Conservation (phyloP, 2,113 vertebrate species). For the Sisor rabdophorus region DNA sequence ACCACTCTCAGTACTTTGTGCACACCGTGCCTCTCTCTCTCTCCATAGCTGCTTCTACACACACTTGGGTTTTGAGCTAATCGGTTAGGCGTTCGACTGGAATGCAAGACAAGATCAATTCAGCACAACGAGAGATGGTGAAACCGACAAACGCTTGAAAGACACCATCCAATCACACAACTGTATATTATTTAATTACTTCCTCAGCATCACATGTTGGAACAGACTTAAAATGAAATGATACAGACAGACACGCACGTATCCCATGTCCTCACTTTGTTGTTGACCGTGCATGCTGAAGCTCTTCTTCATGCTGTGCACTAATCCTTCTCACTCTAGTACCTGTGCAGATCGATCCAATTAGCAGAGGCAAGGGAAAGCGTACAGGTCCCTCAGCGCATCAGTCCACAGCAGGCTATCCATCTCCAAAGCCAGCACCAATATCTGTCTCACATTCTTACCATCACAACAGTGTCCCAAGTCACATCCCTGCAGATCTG, state of each 20-base stretch:
- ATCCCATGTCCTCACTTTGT: slow-evolving; percentile 13
- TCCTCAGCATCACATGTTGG: no score
- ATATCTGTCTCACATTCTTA: not conserved
- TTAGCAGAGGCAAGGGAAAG: slow-evolving; percentile 22
- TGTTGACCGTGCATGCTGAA: slow-evolving; percentile 22
- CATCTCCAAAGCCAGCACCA: slow-evolving; percentile 19
- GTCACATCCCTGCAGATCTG: slow-evolving; percentile 3
- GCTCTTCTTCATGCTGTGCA: slow-evolving; percentile 14
- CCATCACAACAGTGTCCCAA: not conserved
- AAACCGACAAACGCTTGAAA: not conserved
- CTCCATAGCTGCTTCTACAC: not conserved
- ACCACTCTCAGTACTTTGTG: no score
- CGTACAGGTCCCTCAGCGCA: slow-evolving; percentile 3
- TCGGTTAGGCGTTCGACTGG: not conserved
- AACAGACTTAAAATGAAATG: no score
- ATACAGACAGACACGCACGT: not conserved
- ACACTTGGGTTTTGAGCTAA: not conserved
- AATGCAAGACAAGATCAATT: not conserved
- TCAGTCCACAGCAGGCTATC: slow-evolving; percentile 12
- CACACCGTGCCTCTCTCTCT: not conserved
- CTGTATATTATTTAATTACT: no score
- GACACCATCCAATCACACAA: not conserved
- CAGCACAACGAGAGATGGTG: not conserved
- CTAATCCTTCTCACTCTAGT: slow-evolving; percentile 11
- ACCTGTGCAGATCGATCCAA: slow-evolving; percentile 33